Conservation (phyloP, 2,797 vertebrate species). For the Hyperoplus lanceolatus region DNA sequence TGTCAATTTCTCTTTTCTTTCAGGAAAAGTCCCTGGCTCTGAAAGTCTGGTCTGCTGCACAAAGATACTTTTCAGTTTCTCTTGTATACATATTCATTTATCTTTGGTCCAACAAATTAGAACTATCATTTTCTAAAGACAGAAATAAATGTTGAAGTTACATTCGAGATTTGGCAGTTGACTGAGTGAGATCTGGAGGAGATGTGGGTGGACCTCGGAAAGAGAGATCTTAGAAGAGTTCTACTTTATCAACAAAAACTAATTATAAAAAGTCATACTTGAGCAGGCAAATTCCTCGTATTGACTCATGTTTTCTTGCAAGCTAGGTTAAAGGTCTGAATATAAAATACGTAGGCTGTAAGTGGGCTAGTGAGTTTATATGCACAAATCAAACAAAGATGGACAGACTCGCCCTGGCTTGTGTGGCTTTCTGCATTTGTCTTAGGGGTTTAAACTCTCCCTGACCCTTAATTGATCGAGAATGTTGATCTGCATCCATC, state of each 20-base stretch:
- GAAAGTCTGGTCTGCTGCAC: conserved; percentile 30
- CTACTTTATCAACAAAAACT: conserved; percentile 5
- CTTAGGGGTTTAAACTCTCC: conserved; percentile 29
- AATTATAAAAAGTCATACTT: conserved; percentile 4
- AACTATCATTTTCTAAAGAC: conserved; percentile 25
- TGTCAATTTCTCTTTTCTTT: conserved; percentile 56
- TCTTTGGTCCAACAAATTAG: conserved; percentile 12
- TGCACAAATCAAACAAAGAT: conserved; percentile 6
- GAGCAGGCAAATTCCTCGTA: conserved; percentile 9
- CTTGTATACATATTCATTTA: conserved; percentile 27
- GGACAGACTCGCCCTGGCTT: conserved; percentile 16
- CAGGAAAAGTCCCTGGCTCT: conserved; percentile 30
- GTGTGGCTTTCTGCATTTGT: conserved; percentile 33
- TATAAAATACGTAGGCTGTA: not conserved
- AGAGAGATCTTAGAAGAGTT: conserved; percentile 32
- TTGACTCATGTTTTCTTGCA: conserved; percentile 4
- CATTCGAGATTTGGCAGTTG: conserved; percentile 27
- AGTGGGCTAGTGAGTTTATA: conserved; percentile 13
- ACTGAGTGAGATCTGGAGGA: conserved; percentile 28
- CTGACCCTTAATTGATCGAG: conserved; percentile 54
- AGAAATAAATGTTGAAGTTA: conserved; percentile 40
- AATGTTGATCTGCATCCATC: conserved; percentile 72
- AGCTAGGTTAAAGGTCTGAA: conserved; percentile 26
- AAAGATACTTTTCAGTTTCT: conserved; percentile 46
- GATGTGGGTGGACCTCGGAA: conserved; percentile 25